These are phyloP conservation scores for Lasaia peninsularis DNA, from an alignment of 1,140 invertebrate genomes.

Conservation along the genomic window DNA sequence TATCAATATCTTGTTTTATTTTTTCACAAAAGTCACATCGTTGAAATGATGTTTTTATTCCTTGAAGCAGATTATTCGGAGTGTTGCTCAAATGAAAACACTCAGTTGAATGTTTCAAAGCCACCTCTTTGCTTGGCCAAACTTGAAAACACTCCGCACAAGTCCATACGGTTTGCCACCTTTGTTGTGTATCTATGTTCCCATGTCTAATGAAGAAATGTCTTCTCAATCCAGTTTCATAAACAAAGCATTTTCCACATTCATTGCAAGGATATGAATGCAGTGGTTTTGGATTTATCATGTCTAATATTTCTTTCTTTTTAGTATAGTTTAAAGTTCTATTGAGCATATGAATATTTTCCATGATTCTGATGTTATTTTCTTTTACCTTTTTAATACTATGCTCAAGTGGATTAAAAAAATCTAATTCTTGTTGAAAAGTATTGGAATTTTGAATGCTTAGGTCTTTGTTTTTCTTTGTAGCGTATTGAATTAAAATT, in stretches of 20 bases:
- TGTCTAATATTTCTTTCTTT: slow-evolving; percentile 60
- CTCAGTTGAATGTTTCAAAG: slow-evolving; percentile 45
- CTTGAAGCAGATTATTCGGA: slow-evolving; percentile 43
- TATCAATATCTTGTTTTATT: slow-evolving; percentile 46
- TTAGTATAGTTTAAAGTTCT: slow-evolving; percentile 65
- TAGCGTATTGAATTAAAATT: background rate
- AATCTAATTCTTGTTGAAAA: slow-evolving; percentile 14
- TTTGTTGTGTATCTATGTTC: slow-evolving; percentile 41
- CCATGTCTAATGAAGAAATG: slow-evolving; percentile 53
- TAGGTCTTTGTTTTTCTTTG: background rate
- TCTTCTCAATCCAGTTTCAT: slow-evolving; percentile 59
- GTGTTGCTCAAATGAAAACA: slow-evolving; percentile 44
- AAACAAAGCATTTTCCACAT: slow-evolving; percentile 67
- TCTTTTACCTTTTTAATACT: slow-evolving; percentile 68
- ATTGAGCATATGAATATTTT: slow-evolving; percentile 70
- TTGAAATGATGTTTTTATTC: slow-evolving; percentile 53
- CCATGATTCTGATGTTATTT: slow-evolving; percentile 68
- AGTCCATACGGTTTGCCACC: slow-evolving; percentile 70
- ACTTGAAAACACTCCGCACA: slow-evolving; percentile 69
- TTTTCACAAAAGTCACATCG: slow-evolving; percentile 48
- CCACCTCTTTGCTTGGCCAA: slow-evolving; percentile 57
- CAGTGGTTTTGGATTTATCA: slow-evolving; percentile 46
- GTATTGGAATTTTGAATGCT: background rate
- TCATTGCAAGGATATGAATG: slow-evolving; percentile 50
- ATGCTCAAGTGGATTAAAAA: slow-evolving; percentile 55